These are phyloP conservation scores for Laupala kohalensis DNA, from an alignment of 1,140 invertebrate genomes.

Conservation along the genomic window DNA sequence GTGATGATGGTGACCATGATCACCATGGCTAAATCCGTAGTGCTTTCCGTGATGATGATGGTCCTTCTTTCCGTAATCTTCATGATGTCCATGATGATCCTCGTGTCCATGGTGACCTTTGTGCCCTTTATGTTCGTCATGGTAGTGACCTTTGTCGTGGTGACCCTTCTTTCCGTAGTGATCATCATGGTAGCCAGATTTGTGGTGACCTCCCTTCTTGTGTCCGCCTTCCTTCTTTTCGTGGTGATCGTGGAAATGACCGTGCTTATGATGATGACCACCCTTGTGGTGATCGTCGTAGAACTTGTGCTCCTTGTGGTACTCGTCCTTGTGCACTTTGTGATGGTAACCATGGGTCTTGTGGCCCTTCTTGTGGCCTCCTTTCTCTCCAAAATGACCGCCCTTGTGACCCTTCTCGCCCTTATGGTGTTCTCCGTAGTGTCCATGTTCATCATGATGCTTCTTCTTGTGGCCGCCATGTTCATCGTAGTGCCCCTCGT, in stretches of 20 bases:
- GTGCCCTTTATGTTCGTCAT: constrained; percentile 60
- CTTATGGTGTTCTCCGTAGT: constrained; percentile 32
- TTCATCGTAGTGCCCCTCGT: constrained; percentile 45
- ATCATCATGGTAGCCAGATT: constrained; percentile 53
- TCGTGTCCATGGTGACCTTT: constrained; percentile 55
- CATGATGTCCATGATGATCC: constrained; percentile 46
- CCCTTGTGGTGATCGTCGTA: constrained; percentile 70
- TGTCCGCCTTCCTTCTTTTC: constrained; percentile 52
- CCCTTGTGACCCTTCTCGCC: constrained; percentile 48
- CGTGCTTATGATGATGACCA: constrained; percentile 52
- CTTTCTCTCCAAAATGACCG: constrained; percentile 35
- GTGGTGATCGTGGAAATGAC: constrained; percentile 52
- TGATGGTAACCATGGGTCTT: constrained; percentile 28
- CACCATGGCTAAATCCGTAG: constrained; percentile 38
- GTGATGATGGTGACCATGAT: not conserved
- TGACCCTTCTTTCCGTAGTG: constrained; percentile 60
- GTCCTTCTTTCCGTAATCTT: constrained; percentile 51
- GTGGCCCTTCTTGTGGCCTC: constrained; percentile 58
- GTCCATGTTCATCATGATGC: constrained; percentile 39
- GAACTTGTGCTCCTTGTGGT: constrained; percentile 70
- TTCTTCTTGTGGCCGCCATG: constrained; percentile 49
- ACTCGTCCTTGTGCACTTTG: constrained; percentile 67
- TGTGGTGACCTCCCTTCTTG: constrained; percentile 56
- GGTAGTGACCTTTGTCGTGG: constrained; percentile 57
- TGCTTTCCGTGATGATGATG: constrained; percentile 46